These are phyloP conservation scores for Aleiodes testaceus DNA, from an alignment of 2,888 invertebrate genomes.

Conservation along the genomic window DNA sequence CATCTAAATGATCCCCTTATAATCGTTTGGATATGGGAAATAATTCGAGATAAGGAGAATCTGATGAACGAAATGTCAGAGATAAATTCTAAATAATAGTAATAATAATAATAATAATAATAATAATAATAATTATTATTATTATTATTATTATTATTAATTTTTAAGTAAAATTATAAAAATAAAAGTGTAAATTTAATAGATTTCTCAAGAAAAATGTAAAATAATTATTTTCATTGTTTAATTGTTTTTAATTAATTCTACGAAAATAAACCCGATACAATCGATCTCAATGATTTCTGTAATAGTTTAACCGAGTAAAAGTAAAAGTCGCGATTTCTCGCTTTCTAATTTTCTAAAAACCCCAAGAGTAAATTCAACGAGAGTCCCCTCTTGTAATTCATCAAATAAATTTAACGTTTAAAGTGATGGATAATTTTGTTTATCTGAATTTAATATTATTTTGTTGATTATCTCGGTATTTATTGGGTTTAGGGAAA, in stretches of 20 bases:
- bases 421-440: no score
- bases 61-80: neutral
- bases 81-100: neutral
- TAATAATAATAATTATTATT: neutral
- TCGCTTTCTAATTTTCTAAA: constrained; percentile 43
- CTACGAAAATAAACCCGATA: neutral
- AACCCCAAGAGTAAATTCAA: constrained; percentile 18
- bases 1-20: constrained; percentile 14
- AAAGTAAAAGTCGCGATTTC: constrained; percentile 23
- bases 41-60: constrained; percentile 21
- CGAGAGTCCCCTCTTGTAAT: no score
- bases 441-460: no score
- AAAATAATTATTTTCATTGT: no score
- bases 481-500: no score
- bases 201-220: no score
- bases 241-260: neutral
- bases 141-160: no score
- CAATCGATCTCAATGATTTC: neutral
- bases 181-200: no score
- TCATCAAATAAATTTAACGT: no score
- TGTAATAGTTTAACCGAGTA: no score
- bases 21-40: constrained; percentile 6
- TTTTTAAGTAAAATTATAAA: neutral
- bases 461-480: no score
- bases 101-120: neutral